Conservation (phyloP, 2,113 vertebrate species). For the Hippocampus barbouri region DNA sequence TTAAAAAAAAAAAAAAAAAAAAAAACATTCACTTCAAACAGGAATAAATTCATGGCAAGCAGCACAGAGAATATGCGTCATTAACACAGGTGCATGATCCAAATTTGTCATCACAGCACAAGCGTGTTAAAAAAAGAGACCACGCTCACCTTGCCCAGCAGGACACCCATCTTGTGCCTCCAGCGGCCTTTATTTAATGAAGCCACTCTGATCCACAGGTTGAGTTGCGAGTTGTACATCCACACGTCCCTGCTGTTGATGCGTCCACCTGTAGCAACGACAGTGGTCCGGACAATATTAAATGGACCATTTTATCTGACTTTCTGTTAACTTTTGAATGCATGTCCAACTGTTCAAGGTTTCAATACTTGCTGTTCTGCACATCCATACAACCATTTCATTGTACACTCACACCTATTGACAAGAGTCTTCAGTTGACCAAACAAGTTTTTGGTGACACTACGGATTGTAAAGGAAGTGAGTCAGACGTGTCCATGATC, state of each 20-base stretch:
- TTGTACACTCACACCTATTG: background rate
- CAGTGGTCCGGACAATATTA: background rate
- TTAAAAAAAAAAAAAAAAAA: too few species aligned
- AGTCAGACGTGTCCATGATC: background rate
- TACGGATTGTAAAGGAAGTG: constrained; percentile 1
- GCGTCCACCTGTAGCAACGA: constrained; percentile 81
- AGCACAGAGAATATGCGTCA: background rate
- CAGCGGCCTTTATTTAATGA: constrained; percentile 96
- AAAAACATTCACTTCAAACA: too few species aligned
- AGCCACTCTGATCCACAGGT: constrained; percentile 97
- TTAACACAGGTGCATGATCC: background rate
- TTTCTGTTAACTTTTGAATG: too few species aligned
- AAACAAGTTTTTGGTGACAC: background rate
- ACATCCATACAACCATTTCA: too few species aligned
- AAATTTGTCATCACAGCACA: background rate
- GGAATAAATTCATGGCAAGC: background rate
- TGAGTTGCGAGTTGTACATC: constrained; percentile 99
- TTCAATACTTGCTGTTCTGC: too few species aligned
- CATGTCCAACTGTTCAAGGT: too few species aligned
- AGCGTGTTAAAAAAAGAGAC: background rate
- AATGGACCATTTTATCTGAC: too few species aligned
- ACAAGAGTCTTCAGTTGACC: background rate
- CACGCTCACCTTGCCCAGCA: constrained; percentile 90
- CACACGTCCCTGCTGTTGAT: constrained; percentile 97
- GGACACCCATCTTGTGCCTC: constrained; percentile 98